These are phyloP conservation scores for Psephotus haematonotus DNA, from an alignment of 2,113 vertebrate species.

Conservation along the genomic window DNA sequence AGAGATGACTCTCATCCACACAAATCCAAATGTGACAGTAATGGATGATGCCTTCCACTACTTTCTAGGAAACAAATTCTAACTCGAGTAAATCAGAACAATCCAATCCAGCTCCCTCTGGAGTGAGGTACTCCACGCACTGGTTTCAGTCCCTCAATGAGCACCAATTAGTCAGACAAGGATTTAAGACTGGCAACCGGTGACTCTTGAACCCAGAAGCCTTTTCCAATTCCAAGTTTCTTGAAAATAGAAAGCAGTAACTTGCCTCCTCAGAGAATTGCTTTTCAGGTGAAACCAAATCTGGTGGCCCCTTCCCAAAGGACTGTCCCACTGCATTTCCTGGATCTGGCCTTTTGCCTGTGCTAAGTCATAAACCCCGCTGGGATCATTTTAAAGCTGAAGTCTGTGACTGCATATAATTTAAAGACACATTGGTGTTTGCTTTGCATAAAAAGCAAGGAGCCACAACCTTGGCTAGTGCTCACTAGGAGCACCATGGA, in stretches of 20 bases:
- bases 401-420: neutral
- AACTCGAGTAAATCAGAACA: neutral
- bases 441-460: neutral
- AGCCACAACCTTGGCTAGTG: neutral
- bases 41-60: neutral
- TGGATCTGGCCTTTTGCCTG: neutral
- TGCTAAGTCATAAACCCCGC: neutral
- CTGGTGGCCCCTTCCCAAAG: neutral
- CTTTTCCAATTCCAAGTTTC: neutral
- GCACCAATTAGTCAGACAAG: neutral
- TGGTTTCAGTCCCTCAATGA: neutral
- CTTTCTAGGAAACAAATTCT: neutral
- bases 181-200: neutral
- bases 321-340: neutral
- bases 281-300: neutral
- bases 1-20: neutral
- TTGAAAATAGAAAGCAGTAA: neutral
- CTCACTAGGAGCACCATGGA: rapidly evolving
- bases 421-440: neutral
- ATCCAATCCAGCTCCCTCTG: neutral
- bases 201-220: neutral
- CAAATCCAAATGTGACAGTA: neutral
- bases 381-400: neutral
- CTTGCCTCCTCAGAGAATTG: neutral
- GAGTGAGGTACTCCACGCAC: neutral